Percentiles rank a stretch among this genome's conserved stretches.
Evolutionary conservation across 1,140 invertebrate species (phyloP).

Genomic region (Bilobella aurantiaca): DNA sequence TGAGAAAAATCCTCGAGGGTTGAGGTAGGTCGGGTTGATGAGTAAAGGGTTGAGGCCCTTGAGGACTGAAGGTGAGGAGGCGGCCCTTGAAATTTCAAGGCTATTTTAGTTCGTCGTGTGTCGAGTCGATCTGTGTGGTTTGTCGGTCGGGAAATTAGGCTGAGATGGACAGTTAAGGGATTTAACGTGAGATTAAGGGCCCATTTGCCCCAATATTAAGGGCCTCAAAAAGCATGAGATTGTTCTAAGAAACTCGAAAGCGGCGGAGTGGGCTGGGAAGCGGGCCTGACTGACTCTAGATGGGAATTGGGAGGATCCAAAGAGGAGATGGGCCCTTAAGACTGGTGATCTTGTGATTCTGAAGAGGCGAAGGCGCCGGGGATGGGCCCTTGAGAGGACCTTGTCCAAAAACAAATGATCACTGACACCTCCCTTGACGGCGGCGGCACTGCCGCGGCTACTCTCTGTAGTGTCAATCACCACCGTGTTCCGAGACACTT

Average conservation of each 20-base stretch:
- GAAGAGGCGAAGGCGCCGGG: slow-evolving; percentile 33
- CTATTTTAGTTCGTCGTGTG: neutral
- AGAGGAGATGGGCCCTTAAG: neutral
- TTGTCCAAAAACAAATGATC: slow-evolving; percentile 36
- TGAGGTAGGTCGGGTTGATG: neutral
- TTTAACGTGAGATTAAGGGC: too few species aligned
- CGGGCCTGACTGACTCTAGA: neutral
- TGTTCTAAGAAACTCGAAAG: too few species aligned
- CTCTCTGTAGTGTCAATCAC: slow-evolving; percentile 22
- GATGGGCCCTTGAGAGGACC: slow-evolving; percentile 32
- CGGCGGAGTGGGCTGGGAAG: too few species aligned
- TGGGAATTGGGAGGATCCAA: neutral
- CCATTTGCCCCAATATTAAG: too few species aligned
- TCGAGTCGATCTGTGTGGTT: slow-evolving; percentile 3
- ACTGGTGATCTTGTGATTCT: neutral
- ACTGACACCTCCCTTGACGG: slow-evolving; percentile 36
- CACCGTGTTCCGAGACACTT: too few species aligned
- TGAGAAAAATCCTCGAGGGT: neutral
- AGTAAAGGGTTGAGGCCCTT: neutral
- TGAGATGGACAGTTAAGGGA: too few species aligned
- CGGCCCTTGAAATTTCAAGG: neutral
- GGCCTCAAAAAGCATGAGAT: too few species aligned
- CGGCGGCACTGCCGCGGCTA: slow-evolving; percentile 33
- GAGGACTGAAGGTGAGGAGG: too few species aligned
- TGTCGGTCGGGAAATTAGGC: slow-evolving; percentile 4